Evolutionary conservation across 1,140 invertebrate species (phyloP).

Genomic region (Proctacanthus coquilletti): DNA sequence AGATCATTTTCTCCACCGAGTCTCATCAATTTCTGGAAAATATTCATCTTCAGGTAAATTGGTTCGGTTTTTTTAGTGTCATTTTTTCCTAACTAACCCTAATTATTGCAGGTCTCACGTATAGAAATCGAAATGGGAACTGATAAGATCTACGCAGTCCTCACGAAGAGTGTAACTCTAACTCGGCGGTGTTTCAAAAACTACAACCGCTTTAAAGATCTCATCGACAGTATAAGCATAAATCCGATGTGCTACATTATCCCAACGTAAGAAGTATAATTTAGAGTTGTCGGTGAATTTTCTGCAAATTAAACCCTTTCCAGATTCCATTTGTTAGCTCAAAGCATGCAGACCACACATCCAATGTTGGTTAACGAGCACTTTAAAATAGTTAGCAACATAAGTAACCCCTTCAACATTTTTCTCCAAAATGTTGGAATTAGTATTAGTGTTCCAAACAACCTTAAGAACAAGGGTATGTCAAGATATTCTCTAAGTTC

Average conservation of each 20-base stretch:
- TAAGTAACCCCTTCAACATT: slow-evolving; percentile 24
- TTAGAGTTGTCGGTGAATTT: neutral
- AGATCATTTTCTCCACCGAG: slow-evolving; percentile 19
- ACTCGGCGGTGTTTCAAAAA: slow-evolving; percentile 17
- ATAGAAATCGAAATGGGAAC: slow-evolving; percentile 25
- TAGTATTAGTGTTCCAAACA: slow-evolving; percentile 20
- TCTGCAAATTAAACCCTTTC: slow-evolving; percentile 7
- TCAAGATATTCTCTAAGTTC: neutral
- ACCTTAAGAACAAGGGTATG: slow-evolving; percentile 23
- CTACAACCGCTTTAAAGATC: slow-evolving; percentile 22
- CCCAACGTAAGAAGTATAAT: slow-evolving; percentile 23
- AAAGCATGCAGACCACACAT: slow-evolving; percentile 18
- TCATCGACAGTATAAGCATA: slow-evolving; percentile 25
- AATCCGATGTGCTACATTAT: slow-evolving; percentile 28
- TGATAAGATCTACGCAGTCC: slow-evolving; percentile 17
- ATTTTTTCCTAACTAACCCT: slow-evolving; percentile 1
- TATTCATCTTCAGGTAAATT: slow-evolving; percentile 12
- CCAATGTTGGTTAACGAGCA: slow-evolving; percentile 29
- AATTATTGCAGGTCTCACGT: slow-evolving; percentile 17
- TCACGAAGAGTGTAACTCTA: slow-evolving; percentile 18
- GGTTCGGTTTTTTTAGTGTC: neutral
- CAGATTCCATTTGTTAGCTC: slow-evolving; percentile 28
- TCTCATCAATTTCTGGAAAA: slow-evolving; percentile 27
- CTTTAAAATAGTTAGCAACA: slow-evolving; percentile 20
- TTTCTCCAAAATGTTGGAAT: slow-evolving; percentile 25